Evolutionary conservation across 1,140 invertebrate species (phyloP), one percentile per base, ranked within the genome.

Genomic region (Adelges cooleyi): DNA sequence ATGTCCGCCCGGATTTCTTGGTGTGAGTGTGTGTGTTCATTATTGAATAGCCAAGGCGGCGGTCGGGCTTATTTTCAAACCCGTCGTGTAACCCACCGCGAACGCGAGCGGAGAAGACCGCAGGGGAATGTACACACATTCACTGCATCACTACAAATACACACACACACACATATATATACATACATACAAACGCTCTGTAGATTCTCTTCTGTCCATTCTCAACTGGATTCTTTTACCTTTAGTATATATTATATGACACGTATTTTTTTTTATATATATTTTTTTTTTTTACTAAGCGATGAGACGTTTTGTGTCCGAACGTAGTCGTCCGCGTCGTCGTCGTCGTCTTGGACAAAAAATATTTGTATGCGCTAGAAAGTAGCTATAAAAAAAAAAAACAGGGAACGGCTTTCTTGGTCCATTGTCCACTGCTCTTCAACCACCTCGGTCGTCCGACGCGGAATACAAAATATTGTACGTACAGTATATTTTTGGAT

Each of bases 221-320:
- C 56, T 62, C 42, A 17, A 46, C 56, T 62, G 56, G 56, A 62
- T 62, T 62, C 56, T 62, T 62, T 62, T 48, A 48, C 56, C 56
- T 62, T 62, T 56, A 56, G 53, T 59, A 11, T 33, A 11, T 11
- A 33, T 36, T 59, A 44, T 59, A 62, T 62, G 56, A 48, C 56
- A 48, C 56, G 56, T 59, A 59, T 44, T 59, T 56, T 54, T 42
- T 22, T 15, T 53, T 53, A 22, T 53, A 36, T 18, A 20, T 51
- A 51, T 53, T 53, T 53, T 53, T 18, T 53, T 56, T 27, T 59
- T 42, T 17, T 44, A 42, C 40, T 29, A 46, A 46, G 27, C 56
- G 56, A 62, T 62, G 56, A 46, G 56, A 62, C 56, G 56, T 23
- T 62, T 62, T 48, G 53, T 42, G 40, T 44, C 53, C 52, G 53